Conservation (phyloP, 2,797 vertebrate species). For the Scleropages formosus region DNA sequence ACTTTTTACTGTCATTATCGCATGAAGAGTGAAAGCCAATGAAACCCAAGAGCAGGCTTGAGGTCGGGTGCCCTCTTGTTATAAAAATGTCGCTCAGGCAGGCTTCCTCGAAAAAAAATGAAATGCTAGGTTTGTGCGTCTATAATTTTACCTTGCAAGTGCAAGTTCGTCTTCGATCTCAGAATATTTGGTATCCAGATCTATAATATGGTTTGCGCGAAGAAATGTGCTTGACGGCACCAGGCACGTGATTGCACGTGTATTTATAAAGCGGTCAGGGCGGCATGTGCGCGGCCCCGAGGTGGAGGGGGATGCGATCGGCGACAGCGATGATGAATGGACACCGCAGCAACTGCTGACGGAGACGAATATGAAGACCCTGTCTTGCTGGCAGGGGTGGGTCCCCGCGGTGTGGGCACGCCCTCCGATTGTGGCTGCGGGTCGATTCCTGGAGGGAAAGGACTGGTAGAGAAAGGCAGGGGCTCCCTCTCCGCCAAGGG, state of each 20-base stretch:
- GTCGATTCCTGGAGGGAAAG: slow-evolving; percentile 40
- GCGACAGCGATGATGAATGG: slow-evolving; percentile 80
- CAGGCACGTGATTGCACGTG: slow-evolving; percentile 46
- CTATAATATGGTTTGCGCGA: background rate
- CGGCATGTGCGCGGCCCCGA: slow-evolving; percentile 68
- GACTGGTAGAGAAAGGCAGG: slow-evolving; percentile 24
- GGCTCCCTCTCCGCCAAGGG: slow-evolving; percentile 22
- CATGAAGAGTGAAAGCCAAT: slow-evolving; percentile 39
- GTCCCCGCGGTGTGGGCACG: slow-evolving; percentile 27
- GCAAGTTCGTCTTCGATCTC: background rate
- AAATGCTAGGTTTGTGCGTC: background rate
- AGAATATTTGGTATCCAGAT: too few relatives aligned
- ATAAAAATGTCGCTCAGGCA: too few relatives aligned
- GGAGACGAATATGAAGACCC: slow-evolving; percentile 81
- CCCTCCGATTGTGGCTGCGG: slow-evolving; percentile 34
- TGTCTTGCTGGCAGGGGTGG: slow-evolving; percentile 58
- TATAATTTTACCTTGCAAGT: background rate
- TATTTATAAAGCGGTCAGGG: slow-evolving; percentile 71
- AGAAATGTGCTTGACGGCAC: background rate
- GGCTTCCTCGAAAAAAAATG: too few relatives aligned
- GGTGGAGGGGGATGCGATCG: slow-evolving; percentile 70
- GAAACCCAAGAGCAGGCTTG: background rate
- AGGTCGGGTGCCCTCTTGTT: background rate
- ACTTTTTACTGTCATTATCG: background rate
- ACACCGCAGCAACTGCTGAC: slow-evolving; percentile 67